Base-by-base conservation (phyloP, 2,113 vertebrate genomes). In the Notarius quadriscutis region DNA sequence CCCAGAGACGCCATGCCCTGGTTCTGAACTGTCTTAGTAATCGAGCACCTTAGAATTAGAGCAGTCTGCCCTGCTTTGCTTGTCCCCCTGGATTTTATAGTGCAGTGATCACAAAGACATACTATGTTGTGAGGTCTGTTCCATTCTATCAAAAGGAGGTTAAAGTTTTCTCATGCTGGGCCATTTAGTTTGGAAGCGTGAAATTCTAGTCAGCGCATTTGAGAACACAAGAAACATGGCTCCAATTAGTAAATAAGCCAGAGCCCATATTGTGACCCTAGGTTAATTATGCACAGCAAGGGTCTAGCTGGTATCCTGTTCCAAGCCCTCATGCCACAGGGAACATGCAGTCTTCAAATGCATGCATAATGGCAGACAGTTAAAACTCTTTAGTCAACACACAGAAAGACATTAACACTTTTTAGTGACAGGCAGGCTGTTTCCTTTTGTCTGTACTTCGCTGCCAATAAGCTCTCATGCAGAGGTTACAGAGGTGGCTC, bases 241-340 rank as follows among this genome's bases (percentile, higher is more conserved):
- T 92, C 20, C 6, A 88, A 87, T 92, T 91, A 89, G 65, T 30
- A 88, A 86, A 67, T 81, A 87, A 91, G 63, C 91, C 90, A 92
- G 89, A 90, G 89, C 87, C 78, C 58, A 87, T 85, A 75, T 58
- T 90, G 27, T 87, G 88, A 87, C 83, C 87, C 27, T 84, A 20
- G 62, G 60, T 83, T 87, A 88, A 92, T 87, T 85, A 90, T 72
- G 62, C 58, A 18, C 90, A 85, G 69, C 71, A 89, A 22, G 25
- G 75, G 57, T 75, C 60, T 82, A 85, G 85, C 62, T 89, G 75
- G 87, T 85, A 86, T 90, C 86, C 89, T 78, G 20, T 91, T 79
- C 67, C 74, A 57, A 83, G 83, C 85, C 74, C 58, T 82, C 63
- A 69, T 75, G 34, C 71, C 55, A 55, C 57, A 83, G 30, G 86